Conservation (phyloP, 2,113 vertebrate genomes). For the Callithrix jacchus region DNA sequence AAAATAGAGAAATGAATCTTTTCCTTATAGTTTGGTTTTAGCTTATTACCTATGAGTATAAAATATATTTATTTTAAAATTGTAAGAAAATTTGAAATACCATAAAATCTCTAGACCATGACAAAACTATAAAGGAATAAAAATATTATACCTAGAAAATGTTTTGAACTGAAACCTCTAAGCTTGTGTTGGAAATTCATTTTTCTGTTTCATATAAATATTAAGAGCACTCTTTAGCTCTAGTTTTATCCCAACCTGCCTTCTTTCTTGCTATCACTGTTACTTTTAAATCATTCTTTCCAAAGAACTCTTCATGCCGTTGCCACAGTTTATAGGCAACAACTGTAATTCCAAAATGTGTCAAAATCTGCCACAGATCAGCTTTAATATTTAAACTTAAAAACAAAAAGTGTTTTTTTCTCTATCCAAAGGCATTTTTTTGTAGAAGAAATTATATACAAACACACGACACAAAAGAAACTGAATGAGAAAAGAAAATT, state of each 20-base stretch:
- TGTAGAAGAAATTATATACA: conserved; percentile 76
- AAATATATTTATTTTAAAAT: neutral
- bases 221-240: neutral
- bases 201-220: conserved; percentile 26
- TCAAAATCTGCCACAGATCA: conserved; percentile 75
- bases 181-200: neutral
- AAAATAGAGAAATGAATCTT: neutral
- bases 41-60: neutral
- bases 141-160: neutral
- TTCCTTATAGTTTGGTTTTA: neutral
- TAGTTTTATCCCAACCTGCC: neutral
- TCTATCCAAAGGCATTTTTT: conserved; percentile 68
- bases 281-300: conserved; percentile 38
- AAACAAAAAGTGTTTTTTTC: conserved; percentile 34
- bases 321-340: conserved; percentile 59
- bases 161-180: neutral
- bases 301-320: neutral
- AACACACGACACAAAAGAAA: conserved; percentile 68
- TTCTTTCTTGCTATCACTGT: neutral
- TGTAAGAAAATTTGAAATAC: neutral
- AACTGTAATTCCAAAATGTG: conserved; percentile 55
- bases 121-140: neutral
- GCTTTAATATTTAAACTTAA: conserved; percentile 73
- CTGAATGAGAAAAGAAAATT: conserved; percentile 75
- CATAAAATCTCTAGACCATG: neutral